Evolutionary conservation across 2,888 invertebrate genomes (phyloP), one percentile per base, ranked within the genome.

Genomic region (Dolichopus griseipennis): DNA sequence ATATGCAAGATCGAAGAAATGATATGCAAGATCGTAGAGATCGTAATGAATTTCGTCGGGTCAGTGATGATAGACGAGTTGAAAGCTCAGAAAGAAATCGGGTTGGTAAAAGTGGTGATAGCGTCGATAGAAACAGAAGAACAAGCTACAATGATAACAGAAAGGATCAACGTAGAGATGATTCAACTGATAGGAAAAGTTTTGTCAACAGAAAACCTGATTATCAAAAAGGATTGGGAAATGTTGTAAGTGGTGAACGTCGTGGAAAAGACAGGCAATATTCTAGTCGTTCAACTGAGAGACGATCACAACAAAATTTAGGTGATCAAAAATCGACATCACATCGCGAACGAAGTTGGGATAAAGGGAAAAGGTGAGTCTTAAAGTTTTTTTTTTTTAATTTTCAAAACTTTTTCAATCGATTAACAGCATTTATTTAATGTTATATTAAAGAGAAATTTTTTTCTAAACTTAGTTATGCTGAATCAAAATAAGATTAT

Each of bases 1-100:
- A 68, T 68, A 68, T 63, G 66, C 69, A 12, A 62, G 68, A 61
- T 67, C 63, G 65, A 61, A 71, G 67, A 64, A 7, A 7, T 15
- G 22, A 33, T 33, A 2, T 37, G 20, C 22, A 27, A 61, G 71
- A 71, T 61, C 69, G 68, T 66, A 27, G 21, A 6, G 6, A 1
- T 9, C 1, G 7, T 18, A n/a, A 52, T 52, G 52, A 52, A 12
- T 52, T 52, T 15, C 52, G 52, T 18, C 15, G 52, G 18, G n/a
- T 3, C 18, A 52, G 18, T 52, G 15, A 52, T n/a, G 52, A 52
- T 52, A 12, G 52, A 18, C 52, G 52, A n/a, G 15, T 18, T 52
- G 52, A 52, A 4, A 52, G n/a, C 6, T 1, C 18, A 18, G 52
- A 52, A 6, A 52, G 52, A 52, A 52, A 52, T 52, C 9, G 18